A percentile compares a stretch with the other conserved stretches of the same genome.
Conservation (phyloP, 2,113 vertebrate genomes). For the Mustela nigripes region DNA sequence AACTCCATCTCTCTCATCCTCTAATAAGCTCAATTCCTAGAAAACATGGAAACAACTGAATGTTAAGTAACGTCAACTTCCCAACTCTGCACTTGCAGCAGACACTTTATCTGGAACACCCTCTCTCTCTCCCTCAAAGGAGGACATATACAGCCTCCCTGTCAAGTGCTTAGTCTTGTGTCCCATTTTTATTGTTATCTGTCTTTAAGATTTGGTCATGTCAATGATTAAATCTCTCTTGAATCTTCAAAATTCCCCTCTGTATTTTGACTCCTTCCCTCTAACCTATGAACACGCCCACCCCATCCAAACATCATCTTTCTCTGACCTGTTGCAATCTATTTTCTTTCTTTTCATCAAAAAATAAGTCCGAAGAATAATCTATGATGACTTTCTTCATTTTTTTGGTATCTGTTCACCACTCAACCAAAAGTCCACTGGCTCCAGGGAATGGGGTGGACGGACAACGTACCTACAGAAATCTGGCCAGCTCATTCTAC, state of each 20-base stretch:
- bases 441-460: not conserved
- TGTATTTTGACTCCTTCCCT: not conserved
- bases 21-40: not conserved
- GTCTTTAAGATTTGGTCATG: not conserved
- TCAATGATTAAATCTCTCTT: not conserved
- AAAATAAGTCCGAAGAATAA: not conserved
- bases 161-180: not conserved
- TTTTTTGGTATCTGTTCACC: not conserved
- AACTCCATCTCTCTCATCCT: not conserved
- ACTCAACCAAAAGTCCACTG: not conserved
- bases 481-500: not conserved
- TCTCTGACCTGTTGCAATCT: not conserved
- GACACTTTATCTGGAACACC: not conserved
- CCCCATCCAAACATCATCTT: not conserved
- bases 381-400: not conserved
- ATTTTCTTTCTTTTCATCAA: not conserved
- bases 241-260: slow-evolving; percentile 9
- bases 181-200: not conserved
- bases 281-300: not conserved
- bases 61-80: not conserved
- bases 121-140: not conserved
- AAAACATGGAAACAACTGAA: not conserved
- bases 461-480: not conserved
- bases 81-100: not conserved
- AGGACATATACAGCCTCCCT: not conserved